Base-by-base conservation (phyloP, 2,113 vertebrate genomes). In the Cettia cetti region DNA sequence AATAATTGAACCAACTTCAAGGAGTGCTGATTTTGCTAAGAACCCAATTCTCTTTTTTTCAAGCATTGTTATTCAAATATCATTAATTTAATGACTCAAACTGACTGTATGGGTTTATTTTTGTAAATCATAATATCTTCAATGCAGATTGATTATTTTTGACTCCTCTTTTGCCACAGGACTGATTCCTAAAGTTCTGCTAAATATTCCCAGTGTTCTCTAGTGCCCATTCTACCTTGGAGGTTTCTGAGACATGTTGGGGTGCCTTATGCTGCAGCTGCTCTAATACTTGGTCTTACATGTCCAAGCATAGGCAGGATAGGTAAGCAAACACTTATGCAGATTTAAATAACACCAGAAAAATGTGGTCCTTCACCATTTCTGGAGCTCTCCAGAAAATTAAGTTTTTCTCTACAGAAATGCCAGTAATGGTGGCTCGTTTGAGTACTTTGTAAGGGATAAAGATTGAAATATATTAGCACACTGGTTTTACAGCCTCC, bases 1-100 rank as follows among this genome's bases (percentile, higher is more conserved):
- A 83, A 94, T 95, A 95, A 86, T 10, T 86, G 90, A 95, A 92
- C 64, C 54, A 72, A 30, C n/a, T 66, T 96, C 79, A 95, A 95
- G 71, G 24, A 86, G 20, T 9, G 10, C 40, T 56, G 26, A 64
- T 90, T 93, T 83, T 91, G 28, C 88, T 45, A 83, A 83, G 54
- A 81, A 64, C 14, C 24, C 50, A 81, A 56, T 68, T 86, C 21
- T 80, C 42, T 80, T 95, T 63, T 63, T 81, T 27, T 33, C 68
- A 84, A 92, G 26, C 31, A 52, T 71, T 91, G n/a, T 88, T 86
- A 90, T 88, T 88, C 49, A 90, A 88, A 40, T 75, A 12, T 17
- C 27, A 86, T 83, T 94, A 80, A 64, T 64, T 93, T 90, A 81
- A 72, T 68, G 26, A 83, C 37, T 63, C 54, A 42, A 57, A 68